Evolutionary conservation across 2,888 invertebrate genomes (phyloP), one percentile per base, ranked within the genome.

Genomic region (Asteroscopus sphinx): DNA sequence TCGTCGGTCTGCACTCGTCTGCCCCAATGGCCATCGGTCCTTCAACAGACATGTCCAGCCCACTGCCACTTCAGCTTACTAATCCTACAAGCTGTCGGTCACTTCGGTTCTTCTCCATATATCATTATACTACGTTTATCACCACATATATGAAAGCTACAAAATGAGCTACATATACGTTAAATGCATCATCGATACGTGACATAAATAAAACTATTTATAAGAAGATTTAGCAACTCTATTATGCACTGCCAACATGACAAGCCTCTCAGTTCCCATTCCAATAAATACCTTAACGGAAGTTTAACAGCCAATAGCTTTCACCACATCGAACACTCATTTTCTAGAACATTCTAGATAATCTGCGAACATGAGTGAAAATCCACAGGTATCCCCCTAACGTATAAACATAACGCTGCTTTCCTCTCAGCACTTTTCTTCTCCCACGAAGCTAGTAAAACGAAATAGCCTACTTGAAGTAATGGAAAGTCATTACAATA

Each of bases 401-500:
- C 59, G 77, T 75, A 79, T 58, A 76, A 68, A 72, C 75, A 76
- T 74, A 74, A 80, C 64, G 64, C 71, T 69, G 79, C 71, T 82
- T 83, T 85, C 79, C 78, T 78, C 79, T 77, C 73, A 75, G 79
- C 77, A 79, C 80, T 83, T 85, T 82, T 82, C 81, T 76, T 61
- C 59, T 81, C 80, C 79, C 69, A 66, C 74, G 21, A 67, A 72
- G 73, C 83, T 73, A 79, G 83, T 89, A 86, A 89, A 88, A 86
- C 80, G 77, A 81, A 87, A 89, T 85, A 76, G 85, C 78, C 85
- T 76, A 80, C 83, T 86, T 80, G 80, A 76, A 79, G 76, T 79
- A 85, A 88, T 87, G 83, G 86, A 85, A 83, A 79, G 77, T 76
- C 86, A 82, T 87, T 81, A 86, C 81, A 76, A 81, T 87, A 87